These are phyloP conservation scores for Ophion ventricosus DNA, from an alignment of 2,888 invertebrate species.

Conservation along the genomic window DNA sequence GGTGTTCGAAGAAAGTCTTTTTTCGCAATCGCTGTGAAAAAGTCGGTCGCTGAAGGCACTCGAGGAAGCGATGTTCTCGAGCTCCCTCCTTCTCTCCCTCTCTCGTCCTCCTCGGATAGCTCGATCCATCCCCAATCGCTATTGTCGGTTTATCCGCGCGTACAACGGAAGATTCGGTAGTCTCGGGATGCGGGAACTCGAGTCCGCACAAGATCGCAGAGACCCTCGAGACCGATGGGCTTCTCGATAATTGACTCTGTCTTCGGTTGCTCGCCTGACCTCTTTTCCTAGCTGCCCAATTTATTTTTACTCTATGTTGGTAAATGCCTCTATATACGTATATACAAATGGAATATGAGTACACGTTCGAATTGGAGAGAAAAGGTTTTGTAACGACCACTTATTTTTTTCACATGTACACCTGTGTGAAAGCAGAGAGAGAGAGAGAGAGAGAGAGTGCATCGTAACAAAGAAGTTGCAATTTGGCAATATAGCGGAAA, in stretches of 20 bases:
- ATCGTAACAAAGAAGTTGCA: not conserved
- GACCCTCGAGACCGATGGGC: slow-evolving; percentile 71
- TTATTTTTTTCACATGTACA: not conserved
- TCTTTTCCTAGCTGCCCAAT: slow-evolving; percentile 73
- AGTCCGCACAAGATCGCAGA: slow-evolving; percentile 61
- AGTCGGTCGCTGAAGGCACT: slow-evolving; percentile 50
- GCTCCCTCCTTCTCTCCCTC: slow-evolving; percentile 37
- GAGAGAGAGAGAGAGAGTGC: not conserved
- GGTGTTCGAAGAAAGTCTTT: slow-evolving; percentile 42
- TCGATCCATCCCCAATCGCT: slow-evolving; percentile 12
- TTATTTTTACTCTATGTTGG: slow-evolving; percentile 60
- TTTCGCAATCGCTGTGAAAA: slow-evolving; percentile 43
- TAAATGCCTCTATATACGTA: not conserved
- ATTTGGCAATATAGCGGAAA: not conserved
- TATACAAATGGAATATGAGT: not conserved
- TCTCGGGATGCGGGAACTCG: slow-evolving; percentile 64
- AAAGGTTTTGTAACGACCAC: not conserved
- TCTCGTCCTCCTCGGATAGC: slow-evolving; percentile 31
- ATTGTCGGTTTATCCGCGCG: slow-evolving; percentile 57
- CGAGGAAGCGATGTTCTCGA: slow-evolving; percentile 29
- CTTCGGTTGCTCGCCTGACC: slow-evolving; percentile 71
- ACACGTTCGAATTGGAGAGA: not conserved
- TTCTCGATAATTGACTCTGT: slow-evolving; percentile 78
- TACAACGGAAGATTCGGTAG: slow-evolving; percentile 50
- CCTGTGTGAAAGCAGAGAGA: not conserved